These are phyloP conservation scores for Myotis yumanensis DNA, from an alignment of 2,113 vertebrate genomes.

Conservation along the genomic window DNA sequence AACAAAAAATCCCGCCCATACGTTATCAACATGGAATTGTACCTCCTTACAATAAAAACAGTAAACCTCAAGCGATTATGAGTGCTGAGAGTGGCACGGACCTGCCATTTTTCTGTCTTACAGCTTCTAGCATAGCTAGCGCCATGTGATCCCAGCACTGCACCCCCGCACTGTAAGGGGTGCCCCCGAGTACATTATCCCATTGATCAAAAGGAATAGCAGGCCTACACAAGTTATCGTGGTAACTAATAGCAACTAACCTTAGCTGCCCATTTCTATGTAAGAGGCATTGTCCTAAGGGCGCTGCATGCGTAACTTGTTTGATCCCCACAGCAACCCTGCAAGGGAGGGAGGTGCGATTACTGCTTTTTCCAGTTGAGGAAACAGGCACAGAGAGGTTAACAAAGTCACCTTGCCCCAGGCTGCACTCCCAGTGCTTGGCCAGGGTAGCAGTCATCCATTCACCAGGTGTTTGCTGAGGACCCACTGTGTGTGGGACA, in stretches of 20 bases:
- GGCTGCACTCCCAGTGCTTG: neutral
- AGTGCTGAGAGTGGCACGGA: fast-evolving
- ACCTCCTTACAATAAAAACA: neutral
- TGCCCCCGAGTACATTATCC: fast-evolving
- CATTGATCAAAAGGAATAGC: neutral
- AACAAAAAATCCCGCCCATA: neutral
- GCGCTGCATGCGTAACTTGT: neutral
- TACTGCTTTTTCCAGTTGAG: neutral
- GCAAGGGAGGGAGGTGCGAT: fast-evolving
- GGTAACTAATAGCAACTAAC: neutral
- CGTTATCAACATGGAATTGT: neutral
- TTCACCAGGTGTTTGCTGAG: neutral
- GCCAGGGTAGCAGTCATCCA: fast-evolving
- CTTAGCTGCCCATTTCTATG: neutral
- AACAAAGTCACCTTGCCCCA: neutral
- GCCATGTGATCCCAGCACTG: neutral
- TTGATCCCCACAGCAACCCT: neutral
- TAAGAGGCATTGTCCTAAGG: neutral
- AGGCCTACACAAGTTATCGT: no score
- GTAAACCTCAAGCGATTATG: neutral
- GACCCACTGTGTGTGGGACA: fast-evolving
- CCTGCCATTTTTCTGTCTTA: neutral
- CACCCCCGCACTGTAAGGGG: neutral
- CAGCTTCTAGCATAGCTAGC: neutral
- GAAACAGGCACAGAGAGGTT: neutral